Base-by-base conservation (phyloP, 2,797 vertebrate species). In the Zalophus californianus region DNA sequence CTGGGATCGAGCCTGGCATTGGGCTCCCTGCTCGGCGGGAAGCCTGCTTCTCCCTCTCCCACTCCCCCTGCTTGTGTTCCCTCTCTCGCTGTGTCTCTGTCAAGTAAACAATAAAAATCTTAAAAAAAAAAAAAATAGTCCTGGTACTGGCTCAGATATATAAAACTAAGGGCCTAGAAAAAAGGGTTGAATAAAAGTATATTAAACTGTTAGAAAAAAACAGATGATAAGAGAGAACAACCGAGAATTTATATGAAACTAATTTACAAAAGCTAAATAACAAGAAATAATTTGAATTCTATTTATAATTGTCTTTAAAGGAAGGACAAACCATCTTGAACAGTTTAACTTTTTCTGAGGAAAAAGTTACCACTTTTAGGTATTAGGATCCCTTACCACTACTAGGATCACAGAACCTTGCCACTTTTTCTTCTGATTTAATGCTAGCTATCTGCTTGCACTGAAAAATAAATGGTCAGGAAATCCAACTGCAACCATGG, bases 241-340 rank as follows among this genome's bases (percentile, higher is more conserved):
- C 25, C 44, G 41, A 60, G 10, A 93, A 96, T 82, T 86, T 84
- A 96, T 77, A 29, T 75, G 14, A 62, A 93, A 79, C 21, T 48
- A 93, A 91, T 77, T 54, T 84, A 35, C 48, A 91, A 91, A 87
- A 91, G 41, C 58, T 95, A 82, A 84, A 90, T 87, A 80, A 75
- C 5, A 94, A 62, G 58, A 58, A 75, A 75, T 6, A 73, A 79
- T 70, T 93, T 82, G 18, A 90, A 79, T 84, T 93, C 16, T 88
- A 88, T 35, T 70, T 94, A 48, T 62, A 58, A 70, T 32, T 85
- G n/a, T 75, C 70, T 87, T 87, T 80, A 90, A 88, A 91, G 52
- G 29, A 96, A 80, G 44, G 54, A 94, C 50, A 82, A 83, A 64
- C n/a, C n/a, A 89, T 91, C 41, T 66, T 9, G 5, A 95, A 68